phyloP scores from a whole-genome alignment of 2,797 vertebrate genomes.

The Notolepis coatsorum region DNA sequence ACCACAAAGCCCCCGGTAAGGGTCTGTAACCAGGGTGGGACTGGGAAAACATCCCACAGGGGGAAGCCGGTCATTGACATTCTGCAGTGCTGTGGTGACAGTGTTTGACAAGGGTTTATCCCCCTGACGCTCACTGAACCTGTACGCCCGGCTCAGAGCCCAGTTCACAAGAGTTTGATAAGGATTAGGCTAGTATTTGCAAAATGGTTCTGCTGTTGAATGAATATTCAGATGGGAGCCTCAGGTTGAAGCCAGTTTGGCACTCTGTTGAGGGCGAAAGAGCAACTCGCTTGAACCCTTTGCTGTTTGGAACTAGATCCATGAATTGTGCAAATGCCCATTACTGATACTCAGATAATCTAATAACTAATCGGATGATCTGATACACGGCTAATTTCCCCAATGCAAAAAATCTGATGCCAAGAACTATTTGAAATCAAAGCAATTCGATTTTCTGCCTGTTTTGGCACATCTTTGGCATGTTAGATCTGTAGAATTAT shows the following conservation, averaged over 20 bases:
- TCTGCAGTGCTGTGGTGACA: neutral
- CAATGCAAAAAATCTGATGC: too few species aligned
- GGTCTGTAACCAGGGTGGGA: neutral
- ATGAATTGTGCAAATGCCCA: constrained; percentile 15
- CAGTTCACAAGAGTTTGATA: neutral
- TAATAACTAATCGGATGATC: neutral
- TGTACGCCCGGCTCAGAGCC: neutral
- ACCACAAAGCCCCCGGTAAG: neutral
- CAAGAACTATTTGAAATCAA: too few species aligned
- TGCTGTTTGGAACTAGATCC: neutral
- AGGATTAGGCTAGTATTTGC: neutral
- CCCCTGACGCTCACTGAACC: neutral
- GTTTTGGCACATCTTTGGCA: too few species aligned
- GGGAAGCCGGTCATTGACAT: neutral
- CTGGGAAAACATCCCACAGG: neutral
- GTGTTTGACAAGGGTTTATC: neutral
- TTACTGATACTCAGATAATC: too few species aligned
- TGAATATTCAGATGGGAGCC: neutral
- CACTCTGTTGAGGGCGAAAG: too few species aligned
- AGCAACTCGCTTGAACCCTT: neutral
- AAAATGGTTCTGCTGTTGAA: neutral
- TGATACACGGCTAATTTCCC: too few species aligned
- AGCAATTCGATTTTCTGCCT: too few species aligned
- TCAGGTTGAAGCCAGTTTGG: too few species aligned
- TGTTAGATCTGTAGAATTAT: too few species aligned